These are phyloP conservation scores for Scomber colias DNA, from an alignment of 2,113 vertebrate species.

Conservation along the genomic window DNA sequence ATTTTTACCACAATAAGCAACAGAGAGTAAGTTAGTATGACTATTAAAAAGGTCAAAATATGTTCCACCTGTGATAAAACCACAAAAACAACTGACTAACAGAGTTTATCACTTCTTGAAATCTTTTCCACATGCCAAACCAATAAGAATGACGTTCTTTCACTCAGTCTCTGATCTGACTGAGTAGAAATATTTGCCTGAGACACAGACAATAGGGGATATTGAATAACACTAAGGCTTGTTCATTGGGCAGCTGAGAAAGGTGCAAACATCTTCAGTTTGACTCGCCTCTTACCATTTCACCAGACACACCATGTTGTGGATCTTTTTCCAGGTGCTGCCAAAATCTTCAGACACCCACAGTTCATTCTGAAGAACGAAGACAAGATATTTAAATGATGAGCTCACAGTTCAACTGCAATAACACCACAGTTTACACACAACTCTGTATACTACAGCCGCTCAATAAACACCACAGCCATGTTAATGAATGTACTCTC, in stretches of 20 bases:
- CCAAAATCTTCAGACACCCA: constrained; percentile 93
- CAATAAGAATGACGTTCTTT: not conserved
- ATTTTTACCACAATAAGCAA: accelerated
- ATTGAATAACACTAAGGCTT: not conserved
- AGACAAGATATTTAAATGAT: not conserved
- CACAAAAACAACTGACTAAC: not conserved
- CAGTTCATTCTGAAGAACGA: constrained; percentile 87
- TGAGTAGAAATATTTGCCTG: constrained; percentile 1
- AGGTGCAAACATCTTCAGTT: not conserved
- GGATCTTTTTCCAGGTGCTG: constrained; percentile 88
- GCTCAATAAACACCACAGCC: not conserved
- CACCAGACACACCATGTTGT: constrained; percentile 89
- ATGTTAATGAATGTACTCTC: constrained; percentile 32
- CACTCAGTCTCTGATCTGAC: not conserved
- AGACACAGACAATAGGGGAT: not conserved
- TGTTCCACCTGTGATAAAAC: not conserved
- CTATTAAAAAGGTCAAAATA: not conserved
- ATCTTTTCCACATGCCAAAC: not conserved
- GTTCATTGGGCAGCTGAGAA: not conserved
- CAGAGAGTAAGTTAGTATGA: not conserved
- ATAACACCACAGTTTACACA: not conserved
- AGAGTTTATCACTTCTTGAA: constrained; percentile 3
- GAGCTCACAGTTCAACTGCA: not conserved
- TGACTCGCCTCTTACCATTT: constrained; percentile 89
- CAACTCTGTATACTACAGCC: not conserved